These are phyloP conservation scores for Ceyx cyanopectus DNA, from an alignment of 2,113 vertebrate species.

Conservation along the genomic window DNA sequence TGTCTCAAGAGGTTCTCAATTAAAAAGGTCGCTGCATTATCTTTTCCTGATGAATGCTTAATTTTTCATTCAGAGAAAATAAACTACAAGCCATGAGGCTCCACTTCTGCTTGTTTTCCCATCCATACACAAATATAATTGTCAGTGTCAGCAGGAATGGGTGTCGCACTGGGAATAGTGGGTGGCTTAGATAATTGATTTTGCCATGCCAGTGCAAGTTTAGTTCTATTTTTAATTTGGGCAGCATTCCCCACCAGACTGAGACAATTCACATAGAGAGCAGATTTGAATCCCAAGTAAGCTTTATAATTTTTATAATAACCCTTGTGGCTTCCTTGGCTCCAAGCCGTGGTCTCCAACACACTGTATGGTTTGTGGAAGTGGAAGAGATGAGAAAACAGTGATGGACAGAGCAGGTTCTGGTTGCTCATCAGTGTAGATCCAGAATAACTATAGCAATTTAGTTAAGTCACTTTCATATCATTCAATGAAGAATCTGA, in stretches of 20 bases:
- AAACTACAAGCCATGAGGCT: neutral
- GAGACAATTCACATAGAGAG: neutral
- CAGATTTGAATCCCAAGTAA: neutral
- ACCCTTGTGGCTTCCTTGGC: neutral
- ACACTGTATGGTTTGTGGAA: neutral
- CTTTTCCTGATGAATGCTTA: neutral
- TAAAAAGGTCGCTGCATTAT: neutral
- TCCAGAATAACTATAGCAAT: neutral
- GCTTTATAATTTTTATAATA: neutral
- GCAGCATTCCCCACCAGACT: neutral
- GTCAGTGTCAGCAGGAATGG: constrained; percentile 12
- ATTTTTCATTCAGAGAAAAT: neutral
- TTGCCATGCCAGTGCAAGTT: neutral
- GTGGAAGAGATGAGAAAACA: neutral
- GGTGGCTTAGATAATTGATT: constrained; percentile 9
- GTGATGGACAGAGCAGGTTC: neutral
- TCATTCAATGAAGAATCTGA: neutral
- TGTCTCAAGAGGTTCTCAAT: neutral
- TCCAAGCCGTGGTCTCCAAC: neutral
- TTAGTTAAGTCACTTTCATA: neutral
- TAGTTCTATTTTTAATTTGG: constrained; percentile 23
- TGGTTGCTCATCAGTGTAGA: neutral
- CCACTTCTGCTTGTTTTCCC: constrained; percentile 13
- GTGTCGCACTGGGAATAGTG: constrained; percentile 11
- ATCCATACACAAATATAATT: neutral